These are phyloP conservation scores for Lophius americanus DNA, from an alignment of 2,797 vertebrate species.

Conservation along the genomic window DNA sequence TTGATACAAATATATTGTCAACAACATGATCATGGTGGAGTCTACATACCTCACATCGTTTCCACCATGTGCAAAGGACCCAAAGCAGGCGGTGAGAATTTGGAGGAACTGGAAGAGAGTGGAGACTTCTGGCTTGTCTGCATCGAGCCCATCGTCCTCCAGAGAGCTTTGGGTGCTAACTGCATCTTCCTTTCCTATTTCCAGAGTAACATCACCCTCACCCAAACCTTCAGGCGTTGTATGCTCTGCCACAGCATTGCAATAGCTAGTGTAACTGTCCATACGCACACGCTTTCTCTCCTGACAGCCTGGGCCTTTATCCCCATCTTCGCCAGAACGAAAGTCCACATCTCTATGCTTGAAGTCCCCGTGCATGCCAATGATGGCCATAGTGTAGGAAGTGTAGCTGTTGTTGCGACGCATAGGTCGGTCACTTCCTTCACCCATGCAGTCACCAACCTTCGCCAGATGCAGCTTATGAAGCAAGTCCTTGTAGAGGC, in stretches of 20 bases:
- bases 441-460: conserved; percentile 97
- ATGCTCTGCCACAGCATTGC: conserved; percentile 93
- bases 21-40: background rate
- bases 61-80: conserved; percentile 97
- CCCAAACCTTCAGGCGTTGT: conserved; percentile 74
- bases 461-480: conserved; percentile 97
- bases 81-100: conserved; percentile 97
- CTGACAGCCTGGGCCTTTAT: conserved; percentile 72
- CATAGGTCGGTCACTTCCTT: conserved; percentile 89
- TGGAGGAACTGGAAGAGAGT: conserved; percentile 97
- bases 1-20: background rate
- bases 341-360: conserved; percentile 68
- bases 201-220: conserved; percentile 80
- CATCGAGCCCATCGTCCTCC: conserved; percentile 89
- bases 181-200: conserved; percentile 74
- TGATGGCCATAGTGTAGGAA: conserved; percentile 99
- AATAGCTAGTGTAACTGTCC: conserved; percentile 99
- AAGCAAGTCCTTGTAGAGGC: conserved; percentile 96
- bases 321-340: conserved; percentile 80
- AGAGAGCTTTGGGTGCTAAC: conserved; percentile 86
- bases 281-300: conserved; percentile 91
- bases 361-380: conserved; percentile 91
- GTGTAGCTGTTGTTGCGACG: conserved; percentile 99
- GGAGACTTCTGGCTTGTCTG: conserved; percentile 91
- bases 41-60: conserved; percentile 93